phyloP scores from a whole-genome alignment of 1,140 invertebrate species.

The Drosophila miranda region DNA sequence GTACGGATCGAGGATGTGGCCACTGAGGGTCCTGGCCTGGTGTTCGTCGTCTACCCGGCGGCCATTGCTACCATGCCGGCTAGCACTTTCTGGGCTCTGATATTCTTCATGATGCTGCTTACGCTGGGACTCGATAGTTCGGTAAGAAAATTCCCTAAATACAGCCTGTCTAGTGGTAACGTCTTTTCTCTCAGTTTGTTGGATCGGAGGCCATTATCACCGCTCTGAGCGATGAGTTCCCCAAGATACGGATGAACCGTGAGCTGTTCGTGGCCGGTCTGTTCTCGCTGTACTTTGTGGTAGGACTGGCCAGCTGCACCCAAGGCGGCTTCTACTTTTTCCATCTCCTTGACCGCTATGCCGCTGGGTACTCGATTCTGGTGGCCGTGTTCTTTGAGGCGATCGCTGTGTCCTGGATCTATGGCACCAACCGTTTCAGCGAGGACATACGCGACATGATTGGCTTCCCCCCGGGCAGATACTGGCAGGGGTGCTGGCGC shows the following conservation, averaged over 20 bases:
- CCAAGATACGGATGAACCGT: constrained; percentile 93
- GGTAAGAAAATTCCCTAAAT: constrained; percentile 83
- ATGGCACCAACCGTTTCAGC: constrained; percentile 92
- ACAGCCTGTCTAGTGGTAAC: neutral
- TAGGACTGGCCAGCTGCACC: constrained; percentile 96
- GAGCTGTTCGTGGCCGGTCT: constrained; percentile 96
- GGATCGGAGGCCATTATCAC: constrained; percentile 99
- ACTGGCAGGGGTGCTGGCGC: constrained; percentile 97
- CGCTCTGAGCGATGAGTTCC: constrained; percentile 97
- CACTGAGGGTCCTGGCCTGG: constrained; percentile 94
- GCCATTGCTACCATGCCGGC: constrained; percentile 98
- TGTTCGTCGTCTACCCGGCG: constrained; percentile 97
- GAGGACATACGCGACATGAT: constrained; percentile 97
- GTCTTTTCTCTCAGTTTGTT: constrained; percentile 90
- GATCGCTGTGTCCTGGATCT: constrained; percentile 98
- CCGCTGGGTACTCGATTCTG: constrained; percentile 97
- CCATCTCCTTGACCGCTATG: constrained; percentile 96
- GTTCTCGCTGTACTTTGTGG: constrained; percentile 94
- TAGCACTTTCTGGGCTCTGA: constrained; percentile 95
- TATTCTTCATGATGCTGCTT: constrained; percentile 98
- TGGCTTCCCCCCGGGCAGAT: constrained; percentile 92
- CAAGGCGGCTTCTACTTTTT: constrained; percentile 99
- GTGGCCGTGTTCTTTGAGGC: constrained; percentile 99
- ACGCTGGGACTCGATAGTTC: constrained; percentile 96
- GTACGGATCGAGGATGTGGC: constrained; percentile 92